phyloP scores from a whole-genome alignment of 2,888 invertebrate genomes.

The Euclidia mi region DNA sequence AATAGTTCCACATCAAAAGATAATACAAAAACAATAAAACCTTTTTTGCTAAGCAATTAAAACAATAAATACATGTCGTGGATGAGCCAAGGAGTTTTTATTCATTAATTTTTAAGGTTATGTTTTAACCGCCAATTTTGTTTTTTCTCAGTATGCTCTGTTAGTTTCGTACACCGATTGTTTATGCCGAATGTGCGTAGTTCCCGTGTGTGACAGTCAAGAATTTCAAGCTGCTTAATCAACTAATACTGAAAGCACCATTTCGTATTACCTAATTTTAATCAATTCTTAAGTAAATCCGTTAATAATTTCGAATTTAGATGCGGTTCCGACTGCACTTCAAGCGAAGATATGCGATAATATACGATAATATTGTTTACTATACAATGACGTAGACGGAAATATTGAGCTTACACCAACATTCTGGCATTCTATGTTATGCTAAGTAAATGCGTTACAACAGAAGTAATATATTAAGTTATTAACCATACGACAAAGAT shows the following conservation, averaged over 20 bases:
- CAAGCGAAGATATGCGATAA: conserved; percentile 34
- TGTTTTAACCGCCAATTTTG: conserved; percentile 29
- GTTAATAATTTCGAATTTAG: conserved; percentile 51
- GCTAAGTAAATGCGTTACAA: conserved; percentile 43
- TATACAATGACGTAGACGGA: conserved; percentile 45
- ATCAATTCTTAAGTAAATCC: conserved; percentile 71
- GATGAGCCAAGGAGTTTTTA: conserved; percentile 52
- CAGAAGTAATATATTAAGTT: conserved; percentile 41
- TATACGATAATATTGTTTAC: conserved; percentile 15
- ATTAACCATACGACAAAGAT: background rate
- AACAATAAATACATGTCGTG: conserved; percentile 77
- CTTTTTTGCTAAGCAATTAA: conserved; percentile 83
- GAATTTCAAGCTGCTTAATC: conserved; percentile 77
- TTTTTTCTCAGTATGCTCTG: conserved; percentile 42
- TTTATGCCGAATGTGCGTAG: conserved; percentile 74
- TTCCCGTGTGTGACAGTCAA: conserved; percentile 59
- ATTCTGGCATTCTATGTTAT: conserved; percentile 28
- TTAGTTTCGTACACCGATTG: conserved; percentile 47
- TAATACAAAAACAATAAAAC: conserved; percentile 72
- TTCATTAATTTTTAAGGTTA: conserved; percentile 14
- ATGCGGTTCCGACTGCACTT: conserved; percentile 29
- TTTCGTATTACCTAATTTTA: conserved; percentile 69
- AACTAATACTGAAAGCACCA: conserved; percentile 90
- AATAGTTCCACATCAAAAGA: conserved; percentile 57
- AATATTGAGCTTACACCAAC: conserved; percentile 44